Evolutionary conservation across 2,113 vertebrate genomes (phyloP).

Genomic region (Antechinus flavipes): DNA sequence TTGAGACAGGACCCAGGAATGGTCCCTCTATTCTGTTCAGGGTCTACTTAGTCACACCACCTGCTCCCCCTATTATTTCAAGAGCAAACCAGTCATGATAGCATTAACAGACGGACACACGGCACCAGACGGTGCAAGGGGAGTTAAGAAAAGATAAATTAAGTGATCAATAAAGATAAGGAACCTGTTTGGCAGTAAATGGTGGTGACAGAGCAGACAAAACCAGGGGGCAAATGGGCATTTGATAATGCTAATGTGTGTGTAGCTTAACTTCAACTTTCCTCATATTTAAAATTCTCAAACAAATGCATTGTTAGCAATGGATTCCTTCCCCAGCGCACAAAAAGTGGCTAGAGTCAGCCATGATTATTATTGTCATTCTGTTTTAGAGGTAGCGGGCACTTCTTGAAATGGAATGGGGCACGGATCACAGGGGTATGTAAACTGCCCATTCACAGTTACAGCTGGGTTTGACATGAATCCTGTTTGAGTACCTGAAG

Average conservation of each 20-base stretch:
- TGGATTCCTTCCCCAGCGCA: constrained; percentile 51
- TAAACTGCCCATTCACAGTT: neutral
- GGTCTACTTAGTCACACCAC: constrained; percentile 98
- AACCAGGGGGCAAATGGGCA: constrained; percentile 76
- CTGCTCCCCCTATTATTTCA: constrained; percentile 97
- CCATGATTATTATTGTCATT: constrained; percentile 53
- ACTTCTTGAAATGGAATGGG: neutral
- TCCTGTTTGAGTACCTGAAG: neutral
- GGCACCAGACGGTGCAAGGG: constrained; percentile 90
- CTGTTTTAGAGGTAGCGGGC: neutral
- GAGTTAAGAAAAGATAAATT: constrained; percentile 91
- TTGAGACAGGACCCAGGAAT: constrained; percentile 90
- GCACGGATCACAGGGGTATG: neutral
- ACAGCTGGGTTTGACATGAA: neutral
- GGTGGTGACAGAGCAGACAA: constrained; percentile 84
- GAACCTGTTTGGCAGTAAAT: constrained; percentile 85
- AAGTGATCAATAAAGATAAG: constrained; percentile 94
- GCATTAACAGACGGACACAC: constrained; percentile 92
- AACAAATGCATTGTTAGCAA: constrained; percentile 62
- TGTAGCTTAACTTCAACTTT: constrained; percentile 79
- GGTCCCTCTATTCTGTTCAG: constrained; percentile 91
- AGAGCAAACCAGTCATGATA: constrained; percentile 90
- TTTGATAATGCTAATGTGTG: constrained; percentile 82
- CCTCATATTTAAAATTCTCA: constrained; percentile 64
- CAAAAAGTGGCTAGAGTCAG: constrained; percentile 28